phyloP scores from a whole-genome alignment of 1,140 invertebrate genomes.

The Pectinophora gossypiella region DNA sequence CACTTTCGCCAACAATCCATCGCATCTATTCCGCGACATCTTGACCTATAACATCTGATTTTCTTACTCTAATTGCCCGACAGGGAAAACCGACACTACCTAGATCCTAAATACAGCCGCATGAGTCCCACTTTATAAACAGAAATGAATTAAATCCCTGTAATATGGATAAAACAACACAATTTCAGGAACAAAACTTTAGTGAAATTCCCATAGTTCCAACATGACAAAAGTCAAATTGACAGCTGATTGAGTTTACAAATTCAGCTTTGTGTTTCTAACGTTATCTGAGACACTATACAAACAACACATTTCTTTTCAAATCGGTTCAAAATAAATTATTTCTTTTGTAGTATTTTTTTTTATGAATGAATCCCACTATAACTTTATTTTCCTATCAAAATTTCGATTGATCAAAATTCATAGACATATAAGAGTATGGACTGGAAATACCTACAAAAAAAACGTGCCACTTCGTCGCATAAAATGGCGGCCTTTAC shows the following conservation, averaged over 20 bases:
- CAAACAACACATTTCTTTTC: too few relatives aligned
- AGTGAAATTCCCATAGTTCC: conserved; percentile 51
- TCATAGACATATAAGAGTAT: too few relatives aligned
- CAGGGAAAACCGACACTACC: conserved; percentile 28
- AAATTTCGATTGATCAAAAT: too few relatives aligned
- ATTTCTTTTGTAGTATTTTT: too few relatives aligned
- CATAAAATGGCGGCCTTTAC: too few relatives aligned
- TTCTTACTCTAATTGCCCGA: conserved; percentile 21
- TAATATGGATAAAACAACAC: conserved; percentile 39
- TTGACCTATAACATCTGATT: conserved; percentile 51
- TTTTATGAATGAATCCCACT: too few relatives aligned
- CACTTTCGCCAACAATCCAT: conserved; percentile 86
- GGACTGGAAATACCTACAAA: too few relatives aligned
- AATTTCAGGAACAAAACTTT: conserved; percentile 42
- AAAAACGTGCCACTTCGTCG: too few relatives aligned
- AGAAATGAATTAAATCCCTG: conserved; percentile 24
- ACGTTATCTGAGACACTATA: too few relatives aligned
- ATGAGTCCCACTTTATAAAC: conserved; percentile 40
- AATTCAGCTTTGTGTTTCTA: too few relatives aligned
- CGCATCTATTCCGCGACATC: conserved; percentile 69
- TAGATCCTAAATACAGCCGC: conserved; percentile 29
- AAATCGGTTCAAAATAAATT: too few relatives aligned
- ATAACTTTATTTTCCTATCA: too few relatives aligned
- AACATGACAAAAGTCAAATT: conserved; percentile 72
- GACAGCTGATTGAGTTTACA: conserved; percentile 16